Evolutionary conservation across 2,888 invertebrate species (phyloP), one percentile per base, ranked within the genome.

Genomic region (Ormyrus thymus): DNA sequence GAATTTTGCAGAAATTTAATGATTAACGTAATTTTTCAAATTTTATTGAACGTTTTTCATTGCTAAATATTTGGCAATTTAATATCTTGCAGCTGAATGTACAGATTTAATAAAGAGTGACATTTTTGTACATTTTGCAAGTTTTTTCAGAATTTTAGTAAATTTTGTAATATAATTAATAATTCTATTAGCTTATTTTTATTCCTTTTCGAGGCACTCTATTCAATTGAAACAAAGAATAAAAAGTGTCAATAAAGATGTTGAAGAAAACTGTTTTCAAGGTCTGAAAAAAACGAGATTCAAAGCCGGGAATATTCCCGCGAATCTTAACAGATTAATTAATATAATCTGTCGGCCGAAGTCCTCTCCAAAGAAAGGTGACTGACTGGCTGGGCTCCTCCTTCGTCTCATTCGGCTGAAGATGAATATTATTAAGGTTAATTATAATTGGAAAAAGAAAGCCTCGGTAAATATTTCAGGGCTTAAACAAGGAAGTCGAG

Each of bases 401-500:
- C 29, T 78, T 59, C 50, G 46, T 74, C 15, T 74, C 61, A 74
- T 78, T 73, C 73, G 82, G 59, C 77, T 81, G 77, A 73, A 80
- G 85, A 86, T 85, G 86, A 86, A 86, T 86, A 86, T 84, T 85
- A 87, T 87, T 86, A 86, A 87, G 85, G 85, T 87, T 88, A 86
- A 88, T 86, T 86, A 85, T 84, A 86, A 87, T 86, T 86, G 83
- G 82, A 83, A 82, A 80, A 76, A 83, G 84, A 85, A 83, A 83
- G 81, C 83, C 82, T 82, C 78, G 51, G 85, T 84, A 86, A 87
- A 87, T 85, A 86, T 86, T 87, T 85, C 82, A 85, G 82, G 82
- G 82, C 69, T 81, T 79, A 78, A 82, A 78, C 56, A 65, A 74
- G 68, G 8, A 75, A 56, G 51, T n/a, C 15, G 55, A 70, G 45